Conservation (phyloP, 2,888 invertebrate species). For the Drosophila gaucha region DNA sequence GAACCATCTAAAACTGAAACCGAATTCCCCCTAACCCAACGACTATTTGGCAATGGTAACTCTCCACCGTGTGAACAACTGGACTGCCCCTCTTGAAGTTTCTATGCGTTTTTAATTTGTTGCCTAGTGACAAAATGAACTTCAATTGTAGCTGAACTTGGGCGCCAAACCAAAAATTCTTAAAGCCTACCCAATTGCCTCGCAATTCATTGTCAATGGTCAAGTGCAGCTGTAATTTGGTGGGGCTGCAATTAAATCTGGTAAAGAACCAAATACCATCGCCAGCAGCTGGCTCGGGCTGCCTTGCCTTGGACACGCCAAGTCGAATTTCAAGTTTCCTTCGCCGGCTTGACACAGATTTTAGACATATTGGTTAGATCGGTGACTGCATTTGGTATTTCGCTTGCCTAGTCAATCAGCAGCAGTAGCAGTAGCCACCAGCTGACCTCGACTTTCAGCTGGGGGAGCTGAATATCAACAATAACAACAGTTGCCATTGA, state of each 20-base stretch:
- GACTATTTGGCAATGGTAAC: conserved; percentile 33
- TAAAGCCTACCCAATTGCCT: conserved; percentile 29
- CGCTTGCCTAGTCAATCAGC: conserved; percentile 45
- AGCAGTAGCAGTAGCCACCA: conserved; percentile 37
- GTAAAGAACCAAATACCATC: conserved; percentile 65
- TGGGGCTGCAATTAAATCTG: conserved; percentile 56
- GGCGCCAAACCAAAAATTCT: conserved; percentile 26
- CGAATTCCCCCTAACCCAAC: conserved; percentile 5
- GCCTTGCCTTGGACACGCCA: conserved; percentile 48
- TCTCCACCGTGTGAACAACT: conserved; percentile 47
- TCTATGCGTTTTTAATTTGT: conserved; percentile 50
- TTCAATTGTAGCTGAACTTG: conserved; percentile 49
- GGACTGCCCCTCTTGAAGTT: conserved; percentile 2
- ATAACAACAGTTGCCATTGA: conserved; percentile 24
- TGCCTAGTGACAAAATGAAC: conserved; percentile 51
- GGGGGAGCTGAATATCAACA: conserved; percentile 13
- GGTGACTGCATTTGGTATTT: conserved; percentile 67
- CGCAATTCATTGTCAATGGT: conserved; percentile 59
- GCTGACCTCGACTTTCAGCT: conserved; percentile 73
- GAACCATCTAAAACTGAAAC: conserved; percentile 20
- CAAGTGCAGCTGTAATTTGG: conserved; percentile 64
- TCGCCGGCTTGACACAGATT: conserved; percentile 72
- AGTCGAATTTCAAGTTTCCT: conserved; percentile 71
- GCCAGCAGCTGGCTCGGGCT: conserved; percentile 25
- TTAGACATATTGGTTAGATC: conserved; percentile 55